Base-by-base conservation (phyloP, 23 tunicate genomes). In the Diplosoma virens region DNA sequence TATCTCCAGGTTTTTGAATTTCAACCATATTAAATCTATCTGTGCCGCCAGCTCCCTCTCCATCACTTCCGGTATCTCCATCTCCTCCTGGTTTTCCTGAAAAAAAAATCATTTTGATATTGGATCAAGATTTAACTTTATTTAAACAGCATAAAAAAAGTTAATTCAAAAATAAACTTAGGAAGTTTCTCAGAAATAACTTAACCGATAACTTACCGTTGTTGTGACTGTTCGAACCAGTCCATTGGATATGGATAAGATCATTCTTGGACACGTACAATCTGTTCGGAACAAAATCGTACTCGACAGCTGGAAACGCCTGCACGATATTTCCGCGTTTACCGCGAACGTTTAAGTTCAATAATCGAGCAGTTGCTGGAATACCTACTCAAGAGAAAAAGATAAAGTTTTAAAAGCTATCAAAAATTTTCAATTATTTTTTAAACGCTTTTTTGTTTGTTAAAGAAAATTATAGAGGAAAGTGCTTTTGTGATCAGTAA, bases 271-370 rank as follows among this genome's bases (percentile, higher is more conserved):
- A 29, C 3, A 89, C 59, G 1, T 61, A 7, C 22, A 84, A 53
- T 24, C 77, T 65, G 33, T 81, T 84, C 0, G 99, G 99, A 48
- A 71, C 32, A 70, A 79, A 95, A 46, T 95, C 99, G 75, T 95
- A 95, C 69, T 93, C 98, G 2, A 82, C 84, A 0, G 98, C 93
- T 21, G 98, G 98, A 69, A 58, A 93, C 0, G 72, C 65, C 68
- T 93, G 98, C 17, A 87, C 94, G 28, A 93, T 93, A 47, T 93
- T 93, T 35, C 98, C 98, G 3, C 98, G 88, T 32, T 89, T 89
- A 3, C 98, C 98, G 31, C 93, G 83, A 0, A 93, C 98, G 31
- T 87, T 87, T 27, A 87, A 59, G 48, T 87, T 93, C 14, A 48
- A 17, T n/a, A 93, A 29, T 9, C 71, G 54, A 5, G 72, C 65